A percentile compares a stretch with the other conserved stretches of the same genome.
phyloP scores from a whole-genome alignment of 2,888 invertebrate species.

The Cacoxenus indagator region DNA sequence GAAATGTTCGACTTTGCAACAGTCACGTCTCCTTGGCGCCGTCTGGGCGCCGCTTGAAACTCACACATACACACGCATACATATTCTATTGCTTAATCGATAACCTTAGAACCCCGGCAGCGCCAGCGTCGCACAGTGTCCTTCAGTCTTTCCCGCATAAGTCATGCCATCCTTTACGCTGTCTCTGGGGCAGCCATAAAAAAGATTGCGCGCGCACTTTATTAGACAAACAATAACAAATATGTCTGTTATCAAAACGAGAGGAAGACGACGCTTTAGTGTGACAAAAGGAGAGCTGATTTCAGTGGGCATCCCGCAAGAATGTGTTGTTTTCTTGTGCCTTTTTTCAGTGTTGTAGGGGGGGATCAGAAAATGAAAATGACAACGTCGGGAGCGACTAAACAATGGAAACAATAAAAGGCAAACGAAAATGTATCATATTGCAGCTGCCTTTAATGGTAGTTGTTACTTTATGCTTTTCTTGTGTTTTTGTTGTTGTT shows the following conservation, averaged over 20 bases:
- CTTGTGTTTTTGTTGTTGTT: slow-evolving; percentile 3
- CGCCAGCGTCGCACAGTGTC: neutral
- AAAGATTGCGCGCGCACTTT: neutral
- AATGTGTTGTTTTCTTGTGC: slow-evolving; percentile 1
- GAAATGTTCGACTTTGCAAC: slow-evolving; percentile 1
- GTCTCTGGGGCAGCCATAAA: slow-evolving; percentile 17
- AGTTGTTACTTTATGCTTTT: too few species aligned
- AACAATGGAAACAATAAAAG: neutral
- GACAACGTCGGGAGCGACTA: neutral
- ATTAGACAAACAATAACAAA: slow-evolving; percentile 2
- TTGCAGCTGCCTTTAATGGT: slow-evolving; percentile 3
- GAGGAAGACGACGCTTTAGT: neutral
- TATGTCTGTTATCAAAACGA: slow-evolving; percentile 1
- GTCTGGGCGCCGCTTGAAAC: slow-evolving; percentile 43
- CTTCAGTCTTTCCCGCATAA: slow-evolving; percentile 6
- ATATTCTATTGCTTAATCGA: too few species aligned
- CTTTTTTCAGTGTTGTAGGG: neutral
- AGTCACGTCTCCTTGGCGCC: slow-evolving; percentile 46
- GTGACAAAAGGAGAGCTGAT: neutral
- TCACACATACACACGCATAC: slow-evolving; percentile 32
- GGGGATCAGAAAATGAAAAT: neutral
- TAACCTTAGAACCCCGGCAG: slow-evolving; percentile 51
- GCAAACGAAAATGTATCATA: slow-evolving; percentile 5
- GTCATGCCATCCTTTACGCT: slow-evolving; percentile 19
- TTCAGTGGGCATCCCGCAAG: slow-evolving; percentile 6